Evolutionary conservation across 2,113 vertebrate species (phyloP).

Genomic region (Prochilodus magdalenae): DNA sequence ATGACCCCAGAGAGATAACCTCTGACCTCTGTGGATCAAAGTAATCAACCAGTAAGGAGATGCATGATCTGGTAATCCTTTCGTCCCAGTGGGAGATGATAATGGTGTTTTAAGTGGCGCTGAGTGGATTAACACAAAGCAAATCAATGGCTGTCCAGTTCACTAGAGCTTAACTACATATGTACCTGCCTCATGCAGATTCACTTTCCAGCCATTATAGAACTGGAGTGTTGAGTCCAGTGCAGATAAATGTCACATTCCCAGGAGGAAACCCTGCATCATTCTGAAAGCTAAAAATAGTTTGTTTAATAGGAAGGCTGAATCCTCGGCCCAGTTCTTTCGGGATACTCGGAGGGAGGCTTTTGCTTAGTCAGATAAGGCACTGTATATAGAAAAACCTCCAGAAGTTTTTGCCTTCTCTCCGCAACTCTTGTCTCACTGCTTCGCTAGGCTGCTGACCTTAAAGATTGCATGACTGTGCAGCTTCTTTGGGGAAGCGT

Average conservation of each 20-base stretch:
- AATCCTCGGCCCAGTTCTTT: background rate
- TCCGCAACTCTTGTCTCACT: background rate
- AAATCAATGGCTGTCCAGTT: slow-evolving; percentile 41
- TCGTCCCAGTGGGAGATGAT: slow-evolving; percentile 43
- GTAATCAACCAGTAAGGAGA: slow-evolving; percentile 58
- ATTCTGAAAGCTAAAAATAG: background rate
- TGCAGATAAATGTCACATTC: background rate
- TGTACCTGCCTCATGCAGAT: background rate
- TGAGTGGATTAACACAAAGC: slow-evolving; percentile 14
- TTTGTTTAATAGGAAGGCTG: background rate
- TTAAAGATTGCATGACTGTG: slow-evolving; percentile 37
- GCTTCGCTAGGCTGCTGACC: slow-evolving; percentile 23
- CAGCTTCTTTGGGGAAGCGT: slow-evolving; percentile 48
- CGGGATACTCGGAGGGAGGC: background rate
- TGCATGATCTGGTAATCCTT: slow-evolving; percentile 31
- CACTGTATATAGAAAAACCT: background rate
- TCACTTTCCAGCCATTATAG: background rate
- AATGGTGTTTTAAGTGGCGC: slow-evolving; percentile 44
- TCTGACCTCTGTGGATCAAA: slow-evolving; percentile 58
- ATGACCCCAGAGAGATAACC: slow-evolving; percentile 56
- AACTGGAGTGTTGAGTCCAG: background rate
- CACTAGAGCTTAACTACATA: background rate
- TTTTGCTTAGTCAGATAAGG: slow-evolving; percentile 10
- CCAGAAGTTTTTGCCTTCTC: background rate
- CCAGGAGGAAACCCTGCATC: background rate